These are phyloP conservation scores for Cossypha dichroa DNA, from an alignment of 2,797 vertebrate genomes.

Conservation along the genomic window DNA sequence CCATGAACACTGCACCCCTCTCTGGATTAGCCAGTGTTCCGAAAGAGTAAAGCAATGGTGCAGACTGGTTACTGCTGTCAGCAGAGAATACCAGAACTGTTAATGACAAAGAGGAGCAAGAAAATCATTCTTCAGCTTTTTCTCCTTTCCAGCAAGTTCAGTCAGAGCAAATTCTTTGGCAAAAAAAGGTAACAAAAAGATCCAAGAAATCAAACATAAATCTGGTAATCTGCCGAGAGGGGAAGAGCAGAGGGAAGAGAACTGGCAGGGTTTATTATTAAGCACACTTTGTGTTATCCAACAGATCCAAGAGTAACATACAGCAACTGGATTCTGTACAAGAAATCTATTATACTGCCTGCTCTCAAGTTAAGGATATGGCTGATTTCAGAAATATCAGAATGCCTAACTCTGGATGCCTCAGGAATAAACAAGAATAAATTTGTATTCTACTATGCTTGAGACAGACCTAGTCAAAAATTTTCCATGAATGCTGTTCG, in stretches of 20 bases:
- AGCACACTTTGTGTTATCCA: not conserved
- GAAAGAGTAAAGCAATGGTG: fast-evolving
- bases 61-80: not conserved
- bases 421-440: not conserved
- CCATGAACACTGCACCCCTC: not conserved
- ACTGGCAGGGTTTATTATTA: conserved; percentile 16
- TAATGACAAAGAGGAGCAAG: not conserved
- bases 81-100: not conserved
- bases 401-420: not conserved
- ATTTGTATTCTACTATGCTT: not conserved
- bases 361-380: not conserved
- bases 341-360: not conserved
- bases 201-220: conserved; percentile 43
- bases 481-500: not conserved
- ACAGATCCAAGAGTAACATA: conserved; percentile 30
- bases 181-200: not conserved
- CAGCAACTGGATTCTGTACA: not conserved
- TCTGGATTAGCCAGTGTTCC: fast-evolving
- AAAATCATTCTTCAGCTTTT: not conserved
- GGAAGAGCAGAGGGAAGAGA: conserved; percentile 9
- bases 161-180: conserved; percentile 33
- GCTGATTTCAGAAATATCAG: conserved; percentile 9
- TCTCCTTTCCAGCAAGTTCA: conserved; percentile 12
- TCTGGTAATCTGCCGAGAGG: not conserved
- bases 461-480: not conserved